phyloP scores from a whole-genome alignment of 2,888 invertebrate genomes.

The Amblyjoppa fuscipennis region DNA sequence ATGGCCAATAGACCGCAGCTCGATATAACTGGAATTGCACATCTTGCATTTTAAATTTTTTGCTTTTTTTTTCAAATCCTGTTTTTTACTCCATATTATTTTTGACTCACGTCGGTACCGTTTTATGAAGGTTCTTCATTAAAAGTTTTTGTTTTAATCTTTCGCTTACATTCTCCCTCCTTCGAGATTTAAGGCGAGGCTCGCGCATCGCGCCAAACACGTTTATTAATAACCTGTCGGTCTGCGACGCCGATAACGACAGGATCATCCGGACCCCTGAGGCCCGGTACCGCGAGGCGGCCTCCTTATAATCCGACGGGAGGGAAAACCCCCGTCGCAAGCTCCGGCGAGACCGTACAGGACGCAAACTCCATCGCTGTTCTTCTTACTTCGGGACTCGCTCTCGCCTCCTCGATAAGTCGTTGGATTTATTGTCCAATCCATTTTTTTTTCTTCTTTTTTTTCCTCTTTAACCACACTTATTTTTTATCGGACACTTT shows the following conservation, averaged over 20 bases:
- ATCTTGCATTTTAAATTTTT: neutral
- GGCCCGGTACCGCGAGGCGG: constrained; percentile 14
- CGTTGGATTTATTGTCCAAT: constrained; percentile 59
- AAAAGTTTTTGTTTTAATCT: constrained; percentile 25
- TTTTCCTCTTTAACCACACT: constrained; percentile 31
- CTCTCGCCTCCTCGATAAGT: constrained; percentile 48
- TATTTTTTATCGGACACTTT: constrained; percentile 52
- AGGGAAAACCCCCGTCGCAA: constrained; percentile 47
- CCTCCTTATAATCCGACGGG: constrained; percentile 54
- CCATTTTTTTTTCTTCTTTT: constrained; percentile 39
- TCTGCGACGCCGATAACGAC: constrained; percentile 60
- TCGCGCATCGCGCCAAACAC: constrained; percentile 38
- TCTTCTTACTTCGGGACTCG: neutral
- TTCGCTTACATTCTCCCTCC: constrained; percentile 45
- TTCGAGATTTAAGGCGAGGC: constrained; percentile 35
- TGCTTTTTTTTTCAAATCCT: neutral
- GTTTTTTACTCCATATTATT: neutral
- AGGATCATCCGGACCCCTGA: constrained; percentile 32
- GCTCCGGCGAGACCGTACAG: constrained; percentile 48
- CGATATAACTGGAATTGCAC: too few relatives aligned
- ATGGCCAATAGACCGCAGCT: too few relatives aligned
- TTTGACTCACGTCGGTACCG: neutral
- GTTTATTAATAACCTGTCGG: constrained; percentile 66
- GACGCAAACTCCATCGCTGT: constrained; percentile 30
- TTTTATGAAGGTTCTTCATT: neutral